A percentile compares a stretch with the other conserved stretches of the same genome.
Conservation (phyloP, 2,888 invertebrate species). For the Deilephila porcellus region DNA sequence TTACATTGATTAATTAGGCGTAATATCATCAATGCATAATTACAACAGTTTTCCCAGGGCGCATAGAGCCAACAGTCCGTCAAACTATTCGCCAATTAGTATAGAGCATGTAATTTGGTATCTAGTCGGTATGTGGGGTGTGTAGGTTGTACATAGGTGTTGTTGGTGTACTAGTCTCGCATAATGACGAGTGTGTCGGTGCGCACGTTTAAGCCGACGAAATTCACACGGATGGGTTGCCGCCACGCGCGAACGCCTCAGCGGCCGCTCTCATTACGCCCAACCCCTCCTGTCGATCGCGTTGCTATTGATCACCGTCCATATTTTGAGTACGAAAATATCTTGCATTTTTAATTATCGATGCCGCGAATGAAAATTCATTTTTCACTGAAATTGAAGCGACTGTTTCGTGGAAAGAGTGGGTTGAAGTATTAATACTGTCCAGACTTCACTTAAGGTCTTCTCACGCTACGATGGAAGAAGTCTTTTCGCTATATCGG, state of each 20-base stretch:
- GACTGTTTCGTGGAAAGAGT: no score
- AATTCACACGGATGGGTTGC: constrained; percentile 75
- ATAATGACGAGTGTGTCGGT: constrained; percentile 47
- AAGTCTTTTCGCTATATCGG: no score
- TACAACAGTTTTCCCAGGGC: neutral
- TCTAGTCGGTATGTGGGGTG: neutral
- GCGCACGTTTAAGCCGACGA: constrained; percentile 61
- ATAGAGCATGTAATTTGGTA: neutral
- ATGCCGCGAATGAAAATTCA: neutral
- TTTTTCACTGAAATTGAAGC: neutral
- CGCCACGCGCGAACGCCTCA: constrained; percentile 75
- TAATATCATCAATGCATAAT: neutral
- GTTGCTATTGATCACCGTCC: constrained; percentile 69
- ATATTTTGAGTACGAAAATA: constrained; percentile 52
- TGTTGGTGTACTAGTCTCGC: neutral
- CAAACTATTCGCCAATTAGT: neutral
- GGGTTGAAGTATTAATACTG: no score
- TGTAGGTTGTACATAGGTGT: neutral
- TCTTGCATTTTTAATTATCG: constrained; percentile 20
- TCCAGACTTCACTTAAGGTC: no score
- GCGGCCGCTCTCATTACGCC: constrained; percentile 72
- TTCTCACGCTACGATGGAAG: no score
- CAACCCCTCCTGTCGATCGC: constrained; percentile 58
- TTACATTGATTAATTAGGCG: neutral
- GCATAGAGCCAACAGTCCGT: neutral